Percentiles rank a stretch among this genome's conserved stretches.
Conservation (phyloP, 2,797 vertebrate species). For the Melanotaenia parkinsoni region DNA sequence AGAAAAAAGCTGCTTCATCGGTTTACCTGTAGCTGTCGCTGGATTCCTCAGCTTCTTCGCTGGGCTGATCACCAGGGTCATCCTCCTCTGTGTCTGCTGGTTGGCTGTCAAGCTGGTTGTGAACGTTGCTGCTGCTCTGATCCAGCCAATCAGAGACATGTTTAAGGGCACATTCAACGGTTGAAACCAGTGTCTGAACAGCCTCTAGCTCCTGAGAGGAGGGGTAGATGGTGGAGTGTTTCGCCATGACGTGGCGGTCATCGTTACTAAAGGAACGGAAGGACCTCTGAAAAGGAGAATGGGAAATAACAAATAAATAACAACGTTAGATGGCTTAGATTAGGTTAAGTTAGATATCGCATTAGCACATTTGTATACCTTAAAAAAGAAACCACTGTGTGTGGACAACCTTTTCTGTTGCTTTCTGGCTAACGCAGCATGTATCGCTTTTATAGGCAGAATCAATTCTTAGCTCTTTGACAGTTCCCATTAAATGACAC, state of each 20-base stretch:
- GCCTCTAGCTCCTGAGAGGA: constrained; percentile 96
- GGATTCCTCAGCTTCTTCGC: constrained; percentile 71
- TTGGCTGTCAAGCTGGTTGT: constrained; percentile 59
- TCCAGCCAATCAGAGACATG: constrained; percentile 98
- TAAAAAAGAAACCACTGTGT: constrained; percentile 9
- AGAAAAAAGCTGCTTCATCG: neutral
- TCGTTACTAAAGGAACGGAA: constrained; percentile 98
- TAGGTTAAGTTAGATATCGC: neutral
- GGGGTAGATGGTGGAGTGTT: constrained; percentile 98
- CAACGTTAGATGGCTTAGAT: neutral
- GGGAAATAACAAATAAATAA: neutral
- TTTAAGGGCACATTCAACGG: constrained; percentile 96
- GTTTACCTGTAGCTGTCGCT: constrained; percentile 81
- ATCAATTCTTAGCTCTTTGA: constrained; percentile 48
- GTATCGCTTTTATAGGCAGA: constrained; percentile 34
- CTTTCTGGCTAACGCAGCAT: constrained; percentile 18
- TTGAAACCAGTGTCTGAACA: constrained; percentile 97
- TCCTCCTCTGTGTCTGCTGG: constrained; percentile 79
- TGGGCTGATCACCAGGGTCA: constrained; percentile 51
- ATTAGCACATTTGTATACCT: neutral
- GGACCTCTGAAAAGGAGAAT: constrained; percentile 88
- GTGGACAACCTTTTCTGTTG: neutral
- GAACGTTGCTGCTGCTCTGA: constrained; percentile 74
- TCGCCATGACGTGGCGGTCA: constrained; percentile 99
- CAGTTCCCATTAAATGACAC: constrained; percentile 41